Evolutionary conservation across 2,888 invertebrate species (phyloP), one percentile per base, ranked within the genome.

Genomic region (Amblyjoppa proteus): DNA sequence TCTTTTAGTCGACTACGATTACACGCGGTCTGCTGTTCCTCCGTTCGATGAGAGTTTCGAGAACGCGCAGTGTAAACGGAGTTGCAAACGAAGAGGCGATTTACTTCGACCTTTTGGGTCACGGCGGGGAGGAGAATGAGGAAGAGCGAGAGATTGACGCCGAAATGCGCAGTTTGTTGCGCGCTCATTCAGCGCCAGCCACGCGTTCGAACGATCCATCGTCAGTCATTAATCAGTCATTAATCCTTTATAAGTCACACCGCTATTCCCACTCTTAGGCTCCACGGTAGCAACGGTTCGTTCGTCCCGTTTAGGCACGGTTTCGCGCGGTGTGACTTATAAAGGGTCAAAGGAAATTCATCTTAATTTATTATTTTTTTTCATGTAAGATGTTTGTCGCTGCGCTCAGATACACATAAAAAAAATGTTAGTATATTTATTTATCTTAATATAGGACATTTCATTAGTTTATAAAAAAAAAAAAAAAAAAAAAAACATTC

Each of bases 21-120:
- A 41, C 6, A 16, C 5, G 64, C 64, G 64, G 64, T 64, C 31
- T 16, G 16, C 13, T 64, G 64, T 64, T 64, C 64, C 64, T 64
- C 64, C 6, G 6, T 31, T 64, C 34, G 64, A 31, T 34, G 31
- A 64, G 16, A 34, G 16, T 31, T 31, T 4, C 16, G 16, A 61
- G 34, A 61, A 58, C 2, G 58, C 4, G 25, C 34, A 28, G 31
- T 31, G 16, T 28, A 64, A 31, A 28, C 31, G 3, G 31, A 31
- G 7, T 16, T 31, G 64, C 13, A 16, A 16, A 34, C 28, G 34
- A 13, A 31, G 16, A 13, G 31, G 7, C 34, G n/a, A 16, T 34
- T 64, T 64, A 34, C 34, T 34, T 64, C 16, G 31, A 34, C 64
- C 34, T 16, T 64, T 16, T 0, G 31, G 31, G 31, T 64, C 31